phyloP scores from a whole-genome alignment of 2,797 vertebrate genomes.

The Tarsius wallacei region DNA sequence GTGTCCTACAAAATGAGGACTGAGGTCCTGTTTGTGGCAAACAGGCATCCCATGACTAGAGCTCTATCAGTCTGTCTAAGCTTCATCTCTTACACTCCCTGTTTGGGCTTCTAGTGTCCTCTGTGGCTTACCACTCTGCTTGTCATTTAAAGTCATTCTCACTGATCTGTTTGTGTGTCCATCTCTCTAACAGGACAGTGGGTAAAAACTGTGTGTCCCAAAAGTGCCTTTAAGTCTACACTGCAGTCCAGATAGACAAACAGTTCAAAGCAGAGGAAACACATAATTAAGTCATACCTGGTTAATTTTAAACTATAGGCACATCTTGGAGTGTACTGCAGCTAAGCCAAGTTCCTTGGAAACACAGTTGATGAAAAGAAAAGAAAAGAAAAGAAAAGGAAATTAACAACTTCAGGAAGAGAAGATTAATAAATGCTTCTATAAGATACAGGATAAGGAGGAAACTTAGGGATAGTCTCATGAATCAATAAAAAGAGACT shows the following conservation, averaged over 20 bases:
- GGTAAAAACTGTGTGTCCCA: neutral
- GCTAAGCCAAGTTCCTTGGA: neutral
- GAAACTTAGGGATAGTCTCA: neutral
- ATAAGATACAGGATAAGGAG: neutral
- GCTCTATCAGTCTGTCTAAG: too few relatives aligned
- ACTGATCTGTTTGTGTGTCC: neutral
- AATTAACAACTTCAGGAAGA: neutral
- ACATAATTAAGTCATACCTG: neutral
- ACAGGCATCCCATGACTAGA: rapidly evolving
- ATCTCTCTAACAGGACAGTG: neutral
- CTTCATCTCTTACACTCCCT: neutral
- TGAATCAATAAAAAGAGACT: neutral
- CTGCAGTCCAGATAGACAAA: neutral
- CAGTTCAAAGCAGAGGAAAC: neutral
- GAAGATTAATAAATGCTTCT: constrained; percentile 31
- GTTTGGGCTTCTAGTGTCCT: too few relatives aligned
- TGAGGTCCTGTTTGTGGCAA: neutral
- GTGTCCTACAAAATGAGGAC: neutral
- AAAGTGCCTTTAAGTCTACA: neutral
- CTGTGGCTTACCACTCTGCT: neutral
- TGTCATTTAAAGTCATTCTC: neutral
- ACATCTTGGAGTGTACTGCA: neutral
- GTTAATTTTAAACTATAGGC: neutral
- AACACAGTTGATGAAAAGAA: neutral
- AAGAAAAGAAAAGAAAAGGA: neutral